Conservation (phyloP, 2,888 invertebrate genomes). For the Sinodicranocentrus sp. region DNA sequence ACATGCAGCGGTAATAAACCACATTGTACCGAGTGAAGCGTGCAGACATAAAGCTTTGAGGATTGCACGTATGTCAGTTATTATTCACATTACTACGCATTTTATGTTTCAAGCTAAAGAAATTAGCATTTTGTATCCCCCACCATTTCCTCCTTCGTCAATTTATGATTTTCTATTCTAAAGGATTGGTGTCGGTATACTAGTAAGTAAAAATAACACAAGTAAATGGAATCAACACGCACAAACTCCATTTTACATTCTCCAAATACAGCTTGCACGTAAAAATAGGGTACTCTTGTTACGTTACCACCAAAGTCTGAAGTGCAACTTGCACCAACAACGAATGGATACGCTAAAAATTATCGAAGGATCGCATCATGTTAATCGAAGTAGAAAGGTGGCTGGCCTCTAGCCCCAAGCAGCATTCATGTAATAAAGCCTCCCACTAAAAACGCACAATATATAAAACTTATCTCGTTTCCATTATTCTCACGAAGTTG, state of each 20-base stretch:
- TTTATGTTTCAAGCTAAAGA: slow-evolving; percentile 24
- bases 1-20: neutral
- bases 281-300: too few relatives aligned
- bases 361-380: slow-evolving; percentile 65
- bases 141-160: slow-evolving; percentile 41
- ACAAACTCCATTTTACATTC: slow-evolving; percentile 49
- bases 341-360: neutral
- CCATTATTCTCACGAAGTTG: slow-evolving; percentile 62
- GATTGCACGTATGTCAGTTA: neutral
- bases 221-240: neutral
- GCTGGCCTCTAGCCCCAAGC: slow-evolving; percentile 67
- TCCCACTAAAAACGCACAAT: slow-evolving; percentile 44
- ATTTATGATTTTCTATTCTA: slow-evolving; percentile 25
- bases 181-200: too few relatives aligned
- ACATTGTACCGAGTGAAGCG: too few relatives aligned
- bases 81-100: slow-evolving; percentile 29
- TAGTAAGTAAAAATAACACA: slow-evolving; percentile 7
- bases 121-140: slow-evolving; percentile 41
- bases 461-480: slow-evolving; percentile 30
- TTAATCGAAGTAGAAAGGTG: slow-evolving; percentile 70
- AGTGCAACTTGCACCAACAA: neutral
- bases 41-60: too few relatives aligned
- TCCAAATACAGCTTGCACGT: slow-evolving; percentile 18
- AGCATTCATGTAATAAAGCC: slow-evolving; percentile 49
- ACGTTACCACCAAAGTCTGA: slow-evolving; percentile 4